Percentiles rank a stretch among this genome's conserved stretches.
Conservation (phyloP, 2,113 vertebrate species). For the Takifugu flavidus region DNA sequence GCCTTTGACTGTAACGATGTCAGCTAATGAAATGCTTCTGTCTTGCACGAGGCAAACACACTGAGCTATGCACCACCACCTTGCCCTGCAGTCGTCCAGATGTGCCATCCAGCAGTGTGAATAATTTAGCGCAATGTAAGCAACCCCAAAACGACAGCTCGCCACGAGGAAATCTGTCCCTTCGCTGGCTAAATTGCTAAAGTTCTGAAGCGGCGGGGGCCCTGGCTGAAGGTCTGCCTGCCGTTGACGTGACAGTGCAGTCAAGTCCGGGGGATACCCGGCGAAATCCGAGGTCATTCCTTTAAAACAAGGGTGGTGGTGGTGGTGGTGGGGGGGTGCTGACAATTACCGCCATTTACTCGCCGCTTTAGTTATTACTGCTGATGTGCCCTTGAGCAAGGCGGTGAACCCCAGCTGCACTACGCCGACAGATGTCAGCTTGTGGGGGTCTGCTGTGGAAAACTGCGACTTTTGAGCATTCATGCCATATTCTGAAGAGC, state of each 20-base stretch:
- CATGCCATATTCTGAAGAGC: too few relatives aligned
- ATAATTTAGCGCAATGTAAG: constrained; percentile 38
- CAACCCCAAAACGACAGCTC: neutral
- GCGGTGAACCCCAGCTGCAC: constrained; percentile 25
- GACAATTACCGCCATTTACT: constrained; percentile 7
- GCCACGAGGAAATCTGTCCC: too few relatives aligned
- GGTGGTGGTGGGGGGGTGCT: constrained; percentile 4
- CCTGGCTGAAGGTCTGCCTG: constrained; percentile 16
- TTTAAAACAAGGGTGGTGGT: neutral
- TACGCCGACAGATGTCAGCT: constrained; percentile 8
- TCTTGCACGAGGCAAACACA: constrained; percentile 35
- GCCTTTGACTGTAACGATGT: constrained; percentile 63
- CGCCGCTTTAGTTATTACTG: constrained; percentile 9
- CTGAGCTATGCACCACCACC: constrained; percentile 39
- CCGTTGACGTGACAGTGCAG: constrained; percentile 79
- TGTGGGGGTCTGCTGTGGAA: constrained; percentile 13
- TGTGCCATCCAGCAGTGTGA: constrained; percentile 58
- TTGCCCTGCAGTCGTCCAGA: constrained; percentile 61
- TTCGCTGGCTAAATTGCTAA: too few relatives aligned
- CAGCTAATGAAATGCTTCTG: constrained; percentile 60
- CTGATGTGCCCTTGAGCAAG: constrained; percentile 26
- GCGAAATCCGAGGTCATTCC: constrained; percentile 6
- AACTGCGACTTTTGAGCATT: neutral
- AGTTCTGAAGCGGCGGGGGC: too few relatives aligned
- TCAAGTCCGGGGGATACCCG: constrained; percentile 3